Percentiles rank a stretch among this genome's conserved stretches.
Evolutionary conservation across 2,888 invertebrate species (phyloP).

Genomic region (Leptinotarsa peninsularis): DNA sequence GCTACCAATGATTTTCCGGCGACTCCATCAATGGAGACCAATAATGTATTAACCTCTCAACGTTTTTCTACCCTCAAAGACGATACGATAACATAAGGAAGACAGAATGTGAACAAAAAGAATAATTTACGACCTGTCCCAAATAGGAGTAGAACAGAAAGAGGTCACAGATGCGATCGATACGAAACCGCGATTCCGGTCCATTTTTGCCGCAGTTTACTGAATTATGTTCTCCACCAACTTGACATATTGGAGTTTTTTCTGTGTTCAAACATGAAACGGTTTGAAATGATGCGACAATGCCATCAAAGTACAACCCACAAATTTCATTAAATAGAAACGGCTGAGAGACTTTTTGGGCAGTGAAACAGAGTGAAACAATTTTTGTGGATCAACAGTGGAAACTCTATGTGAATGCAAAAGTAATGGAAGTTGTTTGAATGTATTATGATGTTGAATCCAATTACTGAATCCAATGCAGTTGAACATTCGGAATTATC

Average conservation of each 20-base stretch:
- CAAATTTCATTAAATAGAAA: conserved; percentile 1
- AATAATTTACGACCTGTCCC: conserved; percentile 35
- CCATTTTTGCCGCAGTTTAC: conserved; percentile 36
- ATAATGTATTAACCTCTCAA: conserved; percentile 31
- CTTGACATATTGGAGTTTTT: conserved; percentile 32
- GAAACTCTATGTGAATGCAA: neutral
- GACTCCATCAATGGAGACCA: conserved; percentile 23
- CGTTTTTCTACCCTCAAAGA: conserved; percentile 20
- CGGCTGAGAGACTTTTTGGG: neutral
- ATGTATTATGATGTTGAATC: neutral
- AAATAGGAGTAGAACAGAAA: conserved; percentile 31
- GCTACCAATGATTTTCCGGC: conserved; percentile 5
- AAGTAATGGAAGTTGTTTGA: neutral
- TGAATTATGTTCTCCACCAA: conserved; percentile 30
- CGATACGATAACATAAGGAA: conserved; percentile 30
- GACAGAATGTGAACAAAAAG: conserved; percentile 29
- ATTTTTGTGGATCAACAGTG: neutral
- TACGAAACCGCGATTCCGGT: conserved; percentile 32
- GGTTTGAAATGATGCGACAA: conserved; percentile 19
- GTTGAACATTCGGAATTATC: neutral
- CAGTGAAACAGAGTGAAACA: neutral
- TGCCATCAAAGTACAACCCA: conserved; percentile 7
- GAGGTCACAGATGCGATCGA: conserved; percentile 37
- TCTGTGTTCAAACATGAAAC: conserved; percentile 13
- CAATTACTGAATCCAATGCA: neutral